These are phyloP conservation scores for Excalfactoria chinensis DNA, from an alignment of 2,113 vertebrate species.

Conservation along the genomic window DNA sequence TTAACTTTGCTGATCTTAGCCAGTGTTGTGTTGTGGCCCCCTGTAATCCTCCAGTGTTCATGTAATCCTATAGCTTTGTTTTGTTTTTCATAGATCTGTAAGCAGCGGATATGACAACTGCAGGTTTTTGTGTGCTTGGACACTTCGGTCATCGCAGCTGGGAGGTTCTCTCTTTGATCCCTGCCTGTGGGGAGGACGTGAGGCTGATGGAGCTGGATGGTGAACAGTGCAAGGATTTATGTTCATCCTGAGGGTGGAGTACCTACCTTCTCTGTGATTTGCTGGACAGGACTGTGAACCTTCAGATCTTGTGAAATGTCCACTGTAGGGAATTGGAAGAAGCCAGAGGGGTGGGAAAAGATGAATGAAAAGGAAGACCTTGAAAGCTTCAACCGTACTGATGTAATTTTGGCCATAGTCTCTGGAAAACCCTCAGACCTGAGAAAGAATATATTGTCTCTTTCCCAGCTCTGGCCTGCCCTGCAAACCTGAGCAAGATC, in stretches of 20 bases:
- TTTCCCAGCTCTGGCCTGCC: background rate
- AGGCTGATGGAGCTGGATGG: fast-evolving
- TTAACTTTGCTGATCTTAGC: background rate
- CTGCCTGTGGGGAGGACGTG: background rate
- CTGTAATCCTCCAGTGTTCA: fast-evolving
- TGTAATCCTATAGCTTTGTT: background rate
- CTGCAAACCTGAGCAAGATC: background rate
- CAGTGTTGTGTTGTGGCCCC: fast-evolving
- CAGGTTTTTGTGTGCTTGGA: background rate
- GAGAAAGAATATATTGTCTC: background rate
- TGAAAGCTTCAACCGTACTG: background rate
- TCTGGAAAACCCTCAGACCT: background rate
- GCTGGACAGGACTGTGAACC: background rate
- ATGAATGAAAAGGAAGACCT: background rate
- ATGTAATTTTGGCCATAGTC: background rate
- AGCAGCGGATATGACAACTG: background rate
- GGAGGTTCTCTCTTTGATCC: background rate
- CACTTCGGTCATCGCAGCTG: fast-evolving
- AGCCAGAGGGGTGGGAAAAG: background rate
- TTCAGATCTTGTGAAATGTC: background rate
- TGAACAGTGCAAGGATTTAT: fast-evolving
- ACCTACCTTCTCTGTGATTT: background rate
- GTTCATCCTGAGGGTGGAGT: fast-evolving
- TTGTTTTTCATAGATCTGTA: background rate
- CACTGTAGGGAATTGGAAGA: background rate